phyloP scores from a whole-genome alignment of 2,797 vertebrate species.

The Molossus molossus region DNA sequence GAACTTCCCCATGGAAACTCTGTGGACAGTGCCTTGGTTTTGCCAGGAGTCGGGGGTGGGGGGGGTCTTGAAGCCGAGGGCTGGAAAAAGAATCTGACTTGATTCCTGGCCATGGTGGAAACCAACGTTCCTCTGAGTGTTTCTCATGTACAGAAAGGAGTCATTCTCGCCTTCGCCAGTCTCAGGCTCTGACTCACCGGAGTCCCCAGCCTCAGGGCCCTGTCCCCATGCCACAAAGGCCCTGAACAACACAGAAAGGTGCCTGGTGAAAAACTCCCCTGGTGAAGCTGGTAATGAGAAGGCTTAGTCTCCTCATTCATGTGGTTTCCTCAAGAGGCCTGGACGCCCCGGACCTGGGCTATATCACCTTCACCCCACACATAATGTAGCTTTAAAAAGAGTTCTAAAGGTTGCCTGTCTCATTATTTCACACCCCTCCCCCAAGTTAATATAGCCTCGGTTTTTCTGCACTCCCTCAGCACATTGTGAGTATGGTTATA shows the following conservation, averaged over 20 bases:
- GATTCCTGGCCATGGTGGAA: slow-evolving; percentile 21
- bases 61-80: not conserved
- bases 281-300: not conserved
- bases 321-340: slow-evolving; percentile 54
- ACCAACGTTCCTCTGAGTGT: not conserved
- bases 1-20: not conserved
- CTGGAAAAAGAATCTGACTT: not conserved
- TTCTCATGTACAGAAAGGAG: slow-evolving; percentile 73
- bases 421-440: not conserved
- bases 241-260: not conserved
- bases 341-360: not conserved
- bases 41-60: not conserved
- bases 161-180: slow-evolving; percentile 64
- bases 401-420: not conserved
- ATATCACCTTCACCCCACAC: not conserved
- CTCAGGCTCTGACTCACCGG: slow-evolving; percentile 62
- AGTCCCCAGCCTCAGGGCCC: not conserved
- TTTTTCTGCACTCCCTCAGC: not conserved
- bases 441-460: not conserved
- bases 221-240: not conserved
- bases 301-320: not conserved
- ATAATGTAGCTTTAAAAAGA: not conserved
- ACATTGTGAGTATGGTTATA: not conserved
- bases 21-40: not conserved
- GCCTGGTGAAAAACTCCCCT: not conserved